Conservation (phyloP, 1,140 invertebrate species). For the Nasonia vitripennis region DNA sequence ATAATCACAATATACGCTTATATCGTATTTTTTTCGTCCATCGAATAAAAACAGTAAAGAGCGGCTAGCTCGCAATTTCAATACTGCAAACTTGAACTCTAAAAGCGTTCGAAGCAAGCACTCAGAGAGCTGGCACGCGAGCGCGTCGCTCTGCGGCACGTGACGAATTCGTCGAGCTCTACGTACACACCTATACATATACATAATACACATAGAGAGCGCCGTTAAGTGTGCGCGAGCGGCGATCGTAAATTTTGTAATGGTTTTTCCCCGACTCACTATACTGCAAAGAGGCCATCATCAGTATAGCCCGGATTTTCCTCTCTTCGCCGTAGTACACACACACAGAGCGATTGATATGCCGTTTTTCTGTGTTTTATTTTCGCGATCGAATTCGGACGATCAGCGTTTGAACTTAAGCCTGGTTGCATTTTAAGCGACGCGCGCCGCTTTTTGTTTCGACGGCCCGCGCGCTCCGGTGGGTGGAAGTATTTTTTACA, state of each 20-base stretch:
- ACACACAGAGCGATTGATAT: background rate
- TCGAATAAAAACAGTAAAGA: background rate
- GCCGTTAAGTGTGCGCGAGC: background rate
- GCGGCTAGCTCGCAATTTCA: background rate
- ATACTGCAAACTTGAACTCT: background rate
- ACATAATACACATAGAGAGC: background rate
- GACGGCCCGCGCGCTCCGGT: background rate
- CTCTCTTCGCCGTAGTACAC: background rate
- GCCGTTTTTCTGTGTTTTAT: background rate
- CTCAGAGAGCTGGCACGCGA: background rate
- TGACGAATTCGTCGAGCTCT: background rate
- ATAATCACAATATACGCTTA: too few relatives aligned
- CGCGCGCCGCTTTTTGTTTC: background rate
- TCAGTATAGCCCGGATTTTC: background rate
- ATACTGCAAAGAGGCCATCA: background rate
- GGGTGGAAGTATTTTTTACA: background rate
- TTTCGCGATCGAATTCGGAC: background rate
- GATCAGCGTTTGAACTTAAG: background rate
- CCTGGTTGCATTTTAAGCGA: background rate
- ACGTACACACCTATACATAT: background rate
- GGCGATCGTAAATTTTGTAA: background rate
- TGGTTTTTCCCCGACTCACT: background rate
- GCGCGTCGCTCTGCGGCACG: background rate
- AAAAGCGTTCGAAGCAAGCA: background rate
- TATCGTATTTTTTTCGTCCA: too few relatives aligned